These are phyloP conservation scores for Esox niger DNA, from an alignment of 2,113 vertebrate species.

Conservation along the genomic window DNA sequence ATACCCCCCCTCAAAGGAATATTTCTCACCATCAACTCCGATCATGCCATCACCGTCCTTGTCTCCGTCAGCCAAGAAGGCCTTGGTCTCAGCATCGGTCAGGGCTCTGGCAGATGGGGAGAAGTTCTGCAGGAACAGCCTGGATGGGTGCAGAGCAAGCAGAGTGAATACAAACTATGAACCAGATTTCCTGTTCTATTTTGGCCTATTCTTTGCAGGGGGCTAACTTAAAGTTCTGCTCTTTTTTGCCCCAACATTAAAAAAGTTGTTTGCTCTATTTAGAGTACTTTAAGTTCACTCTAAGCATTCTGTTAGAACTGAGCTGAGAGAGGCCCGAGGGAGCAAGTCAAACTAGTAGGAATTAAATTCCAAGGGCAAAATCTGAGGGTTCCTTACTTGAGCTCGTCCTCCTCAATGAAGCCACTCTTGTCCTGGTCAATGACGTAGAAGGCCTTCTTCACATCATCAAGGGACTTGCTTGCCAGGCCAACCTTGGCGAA, in stretches of 20 bases:
- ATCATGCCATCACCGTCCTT: slow-evolving; percentile 79
- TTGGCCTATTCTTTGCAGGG: background rate
- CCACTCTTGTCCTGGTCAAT: slow-evolving; percentile 84
- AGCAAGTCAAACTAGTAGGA: no score
- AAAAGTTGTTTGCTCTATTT: no score
- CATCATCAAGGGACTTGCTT: slow-evolving; percentile 67
- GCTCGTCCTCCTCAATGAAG: slow-evolving; percentile 83
- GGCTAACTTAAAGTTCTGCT: no score
- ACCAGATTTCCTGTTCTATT: background rate
- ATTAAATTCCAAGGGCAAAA: slow-evolving; percentile 5
- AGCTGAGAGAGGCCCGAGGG: no score
- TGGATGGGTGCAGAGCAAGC: slow-evolving; percentile 34
- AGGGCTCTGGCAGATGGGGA: slow-evolving; percentile 66
- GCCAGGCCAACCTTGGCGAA: slow-evolving; percentile 76
- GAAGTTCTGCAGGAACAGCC: slow-evolving; percentile 80
- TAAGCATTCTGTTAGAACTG: no score
- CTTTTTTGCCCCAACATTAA: no score
- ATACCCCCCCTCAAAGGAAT: background rate
- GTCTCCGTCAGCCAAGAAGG: slow-evolving; percentile 73
- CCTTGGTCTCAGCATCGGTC: slow-evolving; percentile 73
- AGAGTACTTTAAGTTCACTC: no score
- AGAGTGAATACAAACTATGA: background rate
- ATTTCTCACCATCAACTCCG: slow-evolving; percentile 73
- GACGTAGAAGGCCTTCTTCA: slow-evolving; percentile 77
- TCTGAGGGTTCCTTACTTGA: slow-evolving; percentile 66